Conservation (phyloP, 2,888 invertebrate species). For the Tuberolachnus salignus region DNA sequence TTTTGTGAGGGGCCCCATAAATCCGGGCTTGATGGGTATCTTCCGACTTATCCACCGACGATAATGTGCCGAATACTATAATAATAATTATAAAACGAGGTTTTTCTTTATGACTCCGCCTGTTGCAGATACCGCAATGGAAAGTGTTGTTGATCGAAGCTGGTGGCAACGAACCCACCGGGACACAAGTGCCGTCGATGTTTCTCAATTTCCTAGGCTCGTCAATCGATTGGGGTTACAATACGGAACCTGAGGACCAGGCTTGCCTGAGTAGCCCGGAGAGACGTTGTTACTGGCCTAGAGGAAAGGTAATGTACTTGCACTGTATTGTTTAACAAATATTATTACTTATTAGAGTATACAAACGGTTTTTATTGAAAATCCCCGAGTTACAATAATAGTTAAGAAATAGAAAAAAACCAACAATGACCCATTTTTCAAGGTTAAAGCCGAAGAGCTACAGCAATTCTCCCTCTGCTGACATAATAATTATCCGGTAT, state of each 20-base stretch:
- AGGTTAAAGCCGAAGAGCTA: not conserved
- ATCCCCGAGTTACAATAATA: not conserved
- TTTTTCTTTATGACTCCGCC: not conserved
- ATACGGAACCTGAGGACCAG: conserved; percentile 80
- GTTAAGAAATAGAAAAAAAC: not conserved
- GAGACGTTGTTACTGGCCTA: conserved; percentile 80
- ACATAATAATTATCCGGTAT: not conserved
- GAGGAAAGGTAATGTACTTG: conserved; percentile 73
- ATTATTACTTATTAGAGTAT: too few relatives aligned
- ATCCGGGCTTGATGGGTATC: too few relatives aligned
- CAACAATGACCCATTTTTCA: not conserved
- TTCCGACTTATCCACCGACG: too few relatives aligned
- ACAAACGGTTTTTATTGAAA: not conserved
- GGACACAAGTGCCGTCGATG: conserved; percentile 88
- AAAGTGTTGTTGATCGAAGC: conserved; percentile 77
- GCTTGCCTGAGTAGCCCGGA: conserved; percentile 77
- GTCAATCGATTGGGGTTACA: conserved; percentile 86
- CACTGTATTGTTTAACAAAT: not conserved
- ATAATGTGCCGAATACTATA: too few relatives aligned
- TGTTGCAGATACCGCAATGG: conserved; percentile 70
- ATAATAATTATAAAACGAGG: too few relatives aligned
- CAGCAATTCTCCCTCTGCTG: not conserved
- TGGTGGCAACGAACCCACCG: conserved; percentile 84
- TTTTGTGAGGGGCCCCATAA: too few relatives aligned
- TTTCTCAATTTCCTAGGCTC: conserved; percentile 85